Percentiles rank a stretch among this genome's conserved stretches.
Conservation (phyloP, 2,797 vertebrate genomes). For the Dermochelys coriacea region DNA sequence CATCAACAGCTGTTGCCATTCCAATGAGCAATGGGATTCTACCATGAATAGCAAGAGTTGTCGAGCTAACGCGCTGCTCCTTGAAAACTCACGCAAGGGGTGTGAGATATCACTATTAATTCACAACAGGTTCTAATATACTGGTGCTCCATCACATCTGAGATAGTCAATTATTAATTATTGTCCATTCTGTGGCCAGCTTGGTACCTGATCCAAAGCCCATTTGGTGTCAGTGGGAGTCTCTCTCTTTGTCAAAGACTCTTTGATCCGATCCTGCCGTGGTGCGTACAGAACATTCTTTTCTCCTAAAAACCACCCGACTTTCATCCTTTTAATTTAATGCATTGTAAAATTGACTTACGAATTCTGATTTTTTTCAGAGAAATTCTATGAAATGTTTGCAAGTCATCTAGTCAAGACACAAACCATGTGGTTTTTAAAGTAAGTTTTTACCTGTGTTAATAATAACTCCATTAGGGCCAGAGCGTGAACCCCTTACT, state of each 20-base stretch:
- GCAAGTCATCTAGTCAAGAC: conserved; percentile 7
- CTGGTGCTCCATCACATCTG: background rate
- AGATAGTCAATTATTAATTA: background rate
- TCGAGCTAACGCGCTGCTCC: background rate
- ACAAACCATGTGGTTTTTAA: conserved; percentile 43
- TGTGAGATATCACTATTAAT: background rate
- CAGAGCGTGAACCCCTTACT: conserved; percentile 3
- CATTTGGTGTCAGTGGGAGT: conserved; percentile 21
- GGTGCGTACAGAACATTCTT: background rate
- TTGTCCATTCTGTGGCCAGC: conserved; percentile 6
- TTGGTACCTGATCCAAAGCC: conserved; percentile 5
- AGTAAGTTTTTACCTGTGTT: conserved; percentile 42
- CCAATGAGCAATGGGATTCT: background rate
- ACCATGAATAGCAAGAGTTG: accelerated
- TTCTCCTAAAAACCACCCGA: conserved; percentile 6
- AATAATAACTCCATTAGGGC: conserved; percentile 35
- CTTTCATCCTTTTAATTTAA: conserved; percentile 49
- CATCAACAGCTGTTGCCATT: background rate
- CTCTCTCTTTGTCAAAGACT: conserved; percentile 33
- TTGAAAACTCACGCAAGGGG: background rate
- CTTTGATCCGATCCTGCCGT: background rate
- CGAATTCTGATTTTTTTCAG: conserved; percentile 12
- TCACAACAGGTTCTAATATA: background rate
- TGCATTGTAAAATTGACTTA: conserved; percentile 59
- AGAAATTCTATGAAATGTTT: conserved; percentile 43